Conservation (phyloP, 2,113 vertebrate genomes). For the Amia ocellicauda region DNA sequence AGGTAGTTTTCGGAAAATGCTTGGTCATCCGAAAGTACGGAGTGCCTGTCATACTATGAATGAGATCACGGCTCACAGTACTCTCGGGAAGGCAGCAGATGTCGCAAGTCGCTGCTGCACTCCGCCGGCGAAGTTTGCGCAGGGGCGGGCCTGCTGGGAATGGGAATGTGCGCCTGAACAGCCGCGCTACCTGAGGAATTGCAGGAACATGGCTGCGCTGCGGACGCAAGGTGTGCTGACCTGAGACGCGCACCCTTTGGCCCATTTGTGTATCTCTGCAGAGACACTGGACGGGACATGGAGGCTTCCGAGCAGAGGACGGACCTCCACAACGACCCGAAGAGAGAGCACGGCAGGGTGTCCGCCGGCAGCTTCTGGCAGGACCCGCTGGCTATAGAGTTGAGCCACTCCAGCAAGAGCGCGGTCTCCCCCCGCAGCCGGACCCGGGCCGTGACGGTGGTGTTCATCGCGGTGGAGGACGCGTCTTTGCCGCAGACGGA, state of each 20-base stretch:
- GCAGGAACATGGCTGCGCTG: conserved; percentile 1
- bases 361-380: conserved; percentile 81
- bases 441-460: conserved; percentile 63
- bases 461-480: conserved; percentile 65
- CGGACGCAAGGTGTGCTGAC: neutral
- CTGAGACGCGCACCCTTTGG: conserved; percentile 5
- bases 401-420: conserved; percentile 38
- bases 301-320: conserved; percentile 62
- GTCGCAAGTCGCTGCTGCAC: neutral
- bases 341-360: conserved; percentile 46
- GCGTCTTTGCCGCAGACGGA: conserved; percentile 46
- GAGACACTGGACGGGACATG: conserved; percentile 35
- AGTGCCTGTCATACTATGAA: no score
- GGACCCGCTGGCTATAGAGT: conserved; percentile 67
- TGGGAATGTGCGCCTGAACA: neutral
- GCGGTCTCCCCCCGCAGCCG: conserved; percentile 53
- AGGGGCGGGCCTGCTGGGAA: conserved; percentile 10
- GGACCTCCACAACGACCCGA: conserved; percentile 53
- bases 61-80: no score
- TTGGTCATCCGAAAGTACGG: no score
- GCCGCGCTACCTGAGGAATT: conserved; percentile 38
- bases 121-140: neutral
- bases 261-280: neutral
- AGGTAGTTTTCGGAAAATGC: no score
- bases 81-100: neutral